Base-by-base conservation (phyloP, 30 jellyfish, hydroid and myxozoan species). In the Cassiopea xamachana region DNA sequence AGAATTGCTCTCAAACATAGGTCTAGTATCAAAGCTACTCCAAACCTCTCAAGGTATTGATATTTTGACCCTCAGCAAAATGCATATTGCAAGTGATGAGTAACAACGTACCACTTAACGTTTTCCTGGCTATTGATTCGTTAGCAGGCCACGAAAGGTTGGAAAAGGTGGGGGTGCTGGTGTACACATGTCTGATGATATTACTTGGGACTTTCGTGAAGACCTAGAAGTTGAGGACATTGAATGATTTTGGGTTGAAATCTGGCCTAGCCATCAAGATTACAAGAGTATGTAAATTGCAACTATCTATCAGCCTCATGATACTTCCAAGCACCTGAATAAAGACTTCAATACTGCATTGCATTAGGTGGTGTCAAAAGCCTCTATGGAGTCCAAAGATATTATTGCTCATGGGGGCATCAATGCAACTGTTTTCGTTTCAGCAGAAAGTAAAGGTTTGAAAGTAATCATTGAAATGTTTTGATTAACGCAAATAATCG, bases 151-250 rank as follows among this genome's bases (percentile, higher is more conserved):
- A 61, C 77, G 92, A 77, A 62, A 79, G 44, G 73, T 76, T 48
- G 94, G 97, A 50, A 84, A 84, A 39, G 97, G 91, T 49, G 97
- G 91, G 69, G 94, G 93, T 55, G 94, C 83, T 46, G 97, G 94
- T n/a, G 88, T 78, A 9, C 84, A 91, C 62, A 91, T 91, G 47
- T 85, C 91, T 59, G 90, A 68, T 77, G 86, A 12, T 60, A 55
- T 92, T 46, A 64, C 83, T n/a, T 85, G 94, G 97, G 91, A 85
- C 58, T 80, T 88, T 46, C 91, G 92, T 45, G 76, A 84, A 49
- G 97, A 91, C 69, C 85, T 91, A 69, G 97, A 90, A 83, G 83
- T 69, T 62, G 81, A 89, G 77, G 85, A 89, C 68, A 67, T 69
- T n/a, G 87, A 81, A 49, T 39, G 58, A 50, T 18, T 68, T 50